Percentiles rank a stretch among this genome's conserved stretches.
phyloP scores from a whole-genome alignment of 1,140 invertebrate genomes.

The Papilio polyxenes region DNA sequence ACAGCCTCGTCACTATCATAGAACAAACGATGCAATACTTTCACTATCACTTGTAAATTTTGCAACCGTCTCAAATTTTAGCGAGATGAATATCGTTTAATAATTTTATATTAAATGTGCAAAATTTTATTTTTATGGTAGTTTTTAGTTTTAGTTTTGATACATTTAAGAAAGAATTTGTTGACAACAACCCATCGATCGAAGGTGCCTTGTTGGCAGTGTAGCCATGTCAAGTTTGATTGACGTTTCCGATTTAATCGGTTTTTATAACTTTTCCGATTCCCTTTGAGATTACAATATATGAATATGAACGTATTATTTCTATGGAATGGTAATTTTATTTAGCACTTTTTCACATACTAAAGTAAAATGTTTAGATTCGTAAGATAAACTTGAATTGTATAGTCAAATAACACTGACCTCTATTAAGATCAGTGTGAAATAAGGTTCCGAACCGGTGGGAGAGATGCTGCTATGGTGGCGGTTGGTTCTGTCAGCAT shows the following conservation, averaged over 20 bases:
- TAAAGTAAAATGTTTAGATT: too few species aligned
- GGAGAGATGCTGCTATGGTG: too few species aligned
- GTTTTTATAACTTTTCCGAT: background rate
- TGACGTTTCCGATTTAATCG: conserved; percentile 24
- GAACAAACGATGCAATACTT: conserved; percentile 68
- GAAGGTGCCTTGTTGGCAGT: conserved; percentile 80
- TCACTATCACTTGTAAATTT: conserved; percentile 56
- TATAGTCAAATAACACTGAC: too few species aligned
- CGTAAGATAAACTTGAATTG: too few species aligned
- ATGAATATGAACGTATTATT: too few species aligned
- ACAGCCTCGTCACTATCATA: conserved; percentile 75
- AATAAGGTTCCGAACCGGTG: too few species aligned
- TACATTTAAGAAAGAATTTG: conserved; percentile 64
- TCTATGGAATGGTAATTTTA: too few species aligned
- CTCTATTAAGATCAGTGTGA: too few species aligned
- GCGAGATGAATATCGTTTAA: background rate
- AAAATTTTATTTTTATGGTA: conserved; percentile 39
- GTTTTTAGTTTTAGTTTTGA: conserved; percentile 52
- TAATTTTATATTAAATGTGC: background rate
- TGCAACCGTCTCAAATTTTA: background rate
- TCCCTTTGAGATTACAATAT: background rate
- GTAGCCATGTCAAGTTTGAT: conserved; percentile 58
- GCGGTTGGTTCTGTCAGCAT: too few species aligned
- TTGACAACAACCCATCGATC: conserved; percentile 79
- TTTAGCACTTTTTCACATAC: too few species aligned